Percentiles rank a stretch among this genome's conserved stretches.
Conservation (phyloP, 2,113 vertebrate species). For the Nerophis ophidion region DNA sequence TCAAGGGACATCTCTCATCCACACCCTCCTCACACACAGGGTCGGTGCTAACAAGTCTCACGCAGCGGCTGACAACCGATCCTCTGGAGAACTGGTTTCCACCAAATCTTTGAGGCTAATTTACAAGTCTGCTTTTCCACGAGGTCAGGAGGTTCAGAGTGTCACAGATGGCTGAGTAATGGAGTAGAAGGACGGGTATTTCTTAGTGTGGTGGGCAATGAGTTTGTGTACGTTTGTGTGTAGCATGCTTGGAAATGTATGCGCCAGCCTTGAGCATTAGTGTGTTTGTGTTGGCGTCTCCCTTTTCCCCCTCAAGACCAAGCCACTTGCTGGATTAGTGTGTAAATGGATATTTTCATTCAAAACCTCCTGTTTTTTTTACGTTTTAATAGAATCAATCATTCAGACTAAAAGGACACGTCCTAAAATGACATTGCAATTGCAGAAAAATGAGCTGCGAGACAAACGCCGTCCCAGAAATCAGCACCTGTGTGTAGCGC, state of each 20-base stretch:
- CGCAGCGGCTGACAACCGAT: slow-evolving; percentile 30
- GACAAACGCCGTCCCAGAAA: slow-evolving; percentile 3
- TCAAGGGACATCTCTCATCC: neutral
- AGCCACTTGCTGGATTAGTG: slow-evolving; percentile 4
- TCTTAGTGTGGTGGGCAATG: slow-evolving; percentile 42
- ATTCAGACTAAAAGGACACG: neutral
- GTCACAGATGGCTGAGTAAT: slow-evolving; percentile 51
- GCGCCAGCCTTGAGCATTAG: slow-evolving; percentile 7
- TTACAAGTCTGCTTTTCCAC: slow-evolving; percentile 23
- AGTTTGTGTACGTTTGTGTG: slow-evolving; percentile 39
- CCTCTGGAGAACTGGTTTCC: slow-evolving; percentile 18
- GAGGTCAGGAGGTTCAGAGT: slow-evolving; percentile 52
- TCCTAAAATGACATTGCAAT: slow-evolving; percentile 4
- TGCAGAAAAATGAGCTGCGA: slow-evolving; percentile 6
- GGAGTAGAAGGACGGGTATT: slow-evolving; percentile 34
- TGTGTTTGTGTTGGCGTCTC: neutral
- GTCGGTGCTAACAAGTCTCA: neutral
- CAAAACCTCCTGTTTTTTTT: slow-evolving; percentile 3
- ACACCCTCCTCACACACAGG: neutral
- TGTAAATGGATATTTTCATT: slow-evolving; percentile 8
- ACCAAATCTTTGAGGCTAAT: slow-evolving; percentile 43
- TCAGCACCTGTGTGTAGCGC: slow-evolving; percentile 2
- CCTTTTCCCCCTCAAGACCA: neutral
- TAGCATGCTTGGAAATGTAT: slow-evolving; percentile 14
- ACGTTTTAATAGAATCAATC: neutral